Evolutionary conservation across 2,113 vertebrate species (phyloP).

Genomic region (Ibidorhyncha struthersii): DNA sequence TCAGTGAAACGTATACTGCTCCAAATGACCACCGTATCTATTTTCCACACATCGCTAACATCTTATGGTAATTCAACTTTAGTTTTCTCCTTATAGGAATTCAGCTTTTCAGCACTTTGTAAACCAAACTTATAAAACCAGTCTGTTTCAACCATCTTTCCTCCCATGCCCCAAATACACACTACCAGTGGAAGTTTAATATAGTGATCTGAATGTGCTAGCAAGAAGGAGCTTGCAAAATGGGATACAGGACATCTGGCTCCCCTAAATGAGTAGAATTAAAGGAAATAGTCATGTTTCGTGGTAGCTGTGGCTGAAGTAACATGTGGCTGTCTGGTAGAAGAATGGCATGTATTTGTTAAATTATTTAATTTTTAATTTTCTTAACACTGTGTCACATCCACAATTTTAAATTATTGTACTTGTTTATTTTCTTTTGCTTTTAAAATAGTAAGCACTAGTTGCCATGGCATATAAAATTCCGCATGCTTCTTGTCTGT

Average conservation of each 20-base stretch:
- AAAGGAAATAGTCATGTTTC: background rate
- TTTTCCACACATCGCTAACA: background rate
- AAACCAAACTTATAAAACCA: background rate
- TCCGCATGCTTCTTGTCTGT: background rate
- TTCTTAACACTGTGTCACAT: background rate
- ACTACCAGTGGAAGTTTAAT: background rate
- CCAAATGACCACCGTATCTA: background rate
- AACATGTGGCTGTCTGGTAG: background rate
- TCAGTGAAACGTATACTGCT: background rate
- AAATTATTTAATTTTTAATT: background rate
- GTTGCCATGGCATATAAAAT: background rate
- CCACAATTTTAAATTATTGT: background rate
- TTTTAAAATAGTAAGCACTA: background rate
- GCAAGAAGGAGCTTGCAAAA: background rate
- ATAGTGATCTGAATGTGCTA: background rate
- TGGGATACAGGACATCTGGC: background rate
- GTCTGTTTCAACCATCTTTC: background rate
- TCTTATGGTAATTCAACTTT: background rate
- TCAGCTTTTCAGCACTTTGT: background rate
- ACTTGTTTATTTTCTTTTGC: background rate
- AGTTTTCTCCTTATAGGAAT: background rate
- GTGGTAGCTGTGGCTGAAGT: background rate
- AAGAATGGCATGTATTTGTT: background rate
- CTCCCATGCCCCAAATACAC: background rate
- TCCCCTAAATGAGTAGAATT: background rate